phyloP scores from a whole-genome alignment of 1,140 invertebrate species.

The Eupristina koningsbergeri region DNA sequence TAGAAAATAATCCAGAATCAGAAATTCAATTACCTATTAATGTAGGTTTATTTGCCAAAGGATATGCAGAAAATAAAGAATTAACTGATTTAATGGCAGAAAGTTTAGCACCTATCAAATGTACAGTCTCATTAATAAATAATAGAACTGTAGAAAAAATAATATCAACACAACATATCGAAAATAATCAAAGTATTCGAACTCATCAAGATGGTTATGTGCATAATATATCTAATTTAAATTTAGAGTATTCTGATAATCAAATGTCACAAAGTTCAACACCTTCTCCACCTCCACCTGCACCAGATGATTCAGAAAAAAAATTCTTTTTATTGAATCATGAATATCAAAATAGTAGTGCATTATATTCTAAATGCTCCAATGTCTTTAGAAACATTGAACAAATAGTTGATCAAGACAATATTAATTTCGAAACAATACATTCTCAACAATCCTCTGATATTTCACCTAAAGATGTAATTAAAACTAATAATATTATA shows the following conservation, averaged over 20 bases:
- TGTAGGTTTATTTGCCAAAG: slow-evolving; percentile 70
- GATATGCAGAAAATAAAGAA: slow-evolving; percentile 72
- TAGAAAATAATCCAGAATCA: slow-evolving; percentile 68
- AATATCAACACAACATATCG: slow-evolving; percentile 67
- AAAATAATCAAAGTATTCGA: slow-evolving; percentile 68
- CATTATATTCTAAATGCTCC: slow-evolving; percentile 68
- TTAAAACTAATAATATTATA: slow-evolving; percentile 79
- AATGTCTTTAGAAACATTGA: slow-evolving; percentile 69
- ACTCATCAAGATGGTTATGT: slow-evolving; percentile 80
- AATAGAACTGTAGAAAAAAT: slow-evolving; percentile 73
- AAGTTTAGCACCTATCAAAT: slow-evolving; percentile 71
- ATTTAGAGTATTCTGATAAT: slow-evolving; percentile 74
- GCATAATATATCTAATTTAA: slow-evolving; percentile 70
- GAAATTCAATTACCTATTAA: slow-evolving; percentile 70
- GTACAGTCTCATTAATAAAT: slow-evolving; percentile 72
- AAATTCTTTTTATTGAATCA: slow-evolving; percentile 68
- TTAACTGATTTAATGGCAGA: slow-evolving; percentile 72
- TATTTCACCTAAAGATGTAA: slow-evolving; percentile 82
- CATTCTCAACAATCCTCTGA: slow-evolving; percentile 82
- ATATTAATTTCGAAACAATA: slow-evolving; percentile 78
- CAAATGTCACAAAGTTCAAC: slow-evolving; percentile 73
- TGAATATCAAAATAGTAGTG: slow-evolving; percentile 61
- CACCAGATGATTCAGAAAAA: slow-evolving; percentile 78
- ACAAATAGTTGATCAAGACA: slow-evolving; percentile 66
- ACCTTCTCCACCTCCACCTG: slow-evolving; percentile 84